Percentiles rank a stretch among this genome's conserved stretches.
These are phyloP conservation scores for Xenus cinereus DNA, from an alignment of 2,113 vertebrate species.

Conservation along the genomic window DNA sequence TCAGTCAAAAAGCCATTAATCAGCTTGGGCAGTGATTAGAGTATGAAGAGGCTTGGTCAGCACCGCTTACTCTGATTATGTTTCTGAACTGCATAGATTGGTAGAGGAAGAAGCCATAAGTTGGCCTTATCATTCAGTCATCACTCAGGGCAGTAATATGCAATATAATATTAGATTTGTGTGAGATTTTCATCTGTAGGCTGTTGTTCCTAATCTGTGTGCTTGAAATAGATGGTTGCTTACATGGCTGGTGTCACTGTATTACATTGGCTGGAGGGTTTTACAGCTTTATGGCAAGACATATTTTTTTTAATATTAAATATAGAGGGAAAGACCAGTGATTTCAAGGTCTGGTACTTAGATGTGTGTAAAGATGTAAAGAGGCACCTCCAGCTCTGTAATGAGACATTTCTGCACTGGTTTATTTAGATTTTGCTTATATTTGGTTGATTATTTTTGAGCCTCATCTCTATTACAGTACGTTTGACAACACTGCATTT, in stretches of 20 bases:
- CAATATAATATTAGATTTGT: not conserved
- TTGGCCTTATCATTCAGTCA: not conserved
- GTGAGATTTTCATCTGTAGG: not conserved
- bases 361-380: not conserved
- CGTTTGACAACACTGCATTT: conserved; percentile 73
- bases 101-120: not conserved
- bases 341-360: not conserved
- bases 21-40: not conserved
- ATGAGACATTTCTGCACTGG: not conserved
- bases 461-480: conserved; percentile 6
- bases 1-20: not conserved
- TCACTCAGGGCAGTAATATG: not conserved
- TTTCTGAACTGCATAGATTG: not conserved
- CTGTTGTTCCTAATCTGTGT: conserved; percentile 1
- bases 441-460: conserved; percentile 66
- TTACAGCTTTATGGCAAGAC: not conserved
- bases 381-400: not conserved
- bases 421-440: conserved; percentile 25
- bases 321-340: not conserved
- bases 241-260: not conserved
- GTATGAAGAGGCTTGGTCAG: not conserved
- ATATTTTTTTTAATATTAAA: not conserved
- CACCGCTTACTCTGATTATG: not conserved
- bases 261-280: conserved; percentile 2
- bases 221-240: not conserved